Conservation (phyloP, 2,888 invertebrate species). For the Hyposoter didymator region DNA sequence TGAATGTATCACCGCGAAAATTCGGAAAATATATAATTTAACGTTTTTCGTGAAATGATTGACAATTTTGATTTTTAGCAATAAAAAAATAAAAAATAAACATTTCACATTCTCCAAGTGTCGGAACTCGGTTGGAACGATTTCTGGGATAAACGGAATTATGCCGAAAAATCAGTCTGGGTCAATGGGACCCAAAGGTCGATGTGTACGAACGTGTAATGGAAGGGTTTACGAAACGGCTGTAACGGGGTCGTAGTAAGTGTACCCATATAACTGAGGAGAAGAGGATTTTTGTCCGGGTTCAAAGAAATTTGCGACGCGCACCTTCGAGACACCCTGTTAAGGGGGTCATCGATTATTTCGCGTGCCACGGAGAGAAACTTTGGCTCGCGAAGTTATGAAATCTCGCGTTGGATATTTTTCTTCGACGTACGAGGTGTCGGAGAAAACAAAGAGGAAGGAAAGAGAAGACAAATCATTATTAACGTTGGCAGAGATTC, state of each 20-base stretch:
- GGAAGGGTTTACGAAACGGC: slow-evolving; percentile 31
- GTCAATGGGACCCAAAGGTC: not conserved
- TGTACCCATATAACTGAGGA: slow-evolving; percentile 27
- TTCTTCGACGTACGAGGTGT: slow-evolving; percentile 19
- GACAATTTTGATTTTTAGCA: no score
- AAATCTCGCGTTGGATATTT: not conserved
- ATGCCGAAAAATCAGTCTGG: not conserved
- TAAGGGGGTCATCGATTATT: slow-evolving; percentile 54
- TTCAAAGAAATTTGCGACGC: slow-evolving; percentile 39
- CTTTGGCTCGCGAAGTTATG: not conserved
- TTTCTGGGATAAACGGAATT: not conserved
- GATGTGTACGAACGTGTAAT: not conserved
- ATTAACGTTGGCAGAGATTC: slow-evolving; percentile 41
- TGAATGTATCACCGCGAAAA: no score
- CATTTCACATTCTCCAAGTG: no score
- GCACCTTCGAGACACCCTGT: slow-evolving; percentile 36
- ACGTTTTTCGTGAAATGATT: no score
- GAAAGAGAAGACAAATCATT: slow-evolving; percentile 10
- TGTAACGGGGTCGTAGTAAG: slow-evolving; percentile 31
- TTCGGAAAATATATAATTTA: no score
- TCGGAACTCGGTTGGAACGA: no score
- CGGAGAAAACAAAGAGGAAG: slow-evolving; percentile 8
- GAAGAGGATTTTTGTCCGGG: slow-evolving; percentile 37
- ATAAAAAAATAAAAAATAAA: no score
- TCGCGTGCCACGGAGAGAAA: slow-evolving; percentile 21